phyloP scores from a whole-genome alignment of 2,888 invertebrate species.

The Hyposoter dolosus region DNA sequence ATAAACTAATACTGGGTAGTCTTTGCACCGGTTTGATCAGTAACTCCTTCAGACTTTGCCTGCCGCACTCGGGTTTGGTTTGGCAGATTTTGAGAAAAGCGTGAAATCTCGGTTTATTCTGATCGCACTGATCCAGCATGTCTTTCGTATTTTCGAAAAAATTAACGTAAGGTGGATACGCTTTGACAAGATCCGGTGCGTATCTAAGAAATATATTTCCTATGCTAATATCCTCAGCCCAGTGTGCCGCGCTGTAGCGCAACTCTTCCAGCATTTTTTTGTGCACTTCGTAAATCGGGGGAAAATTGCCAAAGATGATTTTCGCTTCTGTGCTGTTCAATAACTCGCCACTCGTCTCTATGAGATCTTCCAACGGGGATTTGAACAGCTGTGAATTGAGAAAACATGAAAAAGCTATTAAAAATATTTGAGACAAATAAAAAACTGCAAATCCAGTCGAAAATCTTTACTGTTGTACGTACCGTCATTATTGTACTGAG shows the following conservation, averaged over 20 bases:
- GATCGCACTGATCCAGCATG: slow-evolving; percentile 95
- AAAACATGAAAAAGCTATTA: slow-evolving; percentile 39
- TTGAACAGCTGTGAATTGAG: slow-evolving; percentile 92
- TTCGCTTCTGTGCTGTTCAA: slow-evolving; percentile 96
- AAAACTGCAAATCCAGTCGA: slow-evolving; percentile 3
- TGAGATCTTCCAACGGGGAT: slow-evolving; percentile 95
- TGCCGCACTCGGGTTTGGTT: slow-evolving; percentile 97
- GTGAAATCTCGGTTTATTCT: slow-evolving; percentile 97
- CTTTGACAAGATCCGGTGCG: slow-evolving; percentile 94
- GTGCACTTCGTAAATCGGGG: slow-evolving; percentile 97
- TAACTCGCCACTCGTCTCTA: slow-evolving; percentile 88
- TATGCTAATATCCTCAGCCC: slow-evolving; percentile 95
- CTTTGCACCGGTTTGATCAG: slow-evolving; percentile 99
- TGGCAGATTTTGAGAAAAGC: slow-evolving; percentile 98
- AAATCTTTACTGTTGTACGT: slow-evolving; percentile 77
- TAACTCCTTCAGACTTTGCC: slow-evolving; percentile 97
- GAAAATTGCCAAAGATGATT: slow-evolving; percentile 97
- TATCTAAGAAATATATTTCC: slow-evolving; percentile 95
- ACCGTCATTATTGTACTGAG: slow-evolving; percentile 97
- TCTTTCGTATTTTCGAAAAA: slow-evolving; percentile 99
- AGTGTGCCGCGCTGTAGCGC: slow-evolving; percentile 88
- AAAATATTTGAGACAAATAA: neutral
- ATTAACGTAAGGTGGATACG: slow-evolving; percentile 99
- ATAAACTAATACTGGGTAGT: slow-evolving; percentile 97
- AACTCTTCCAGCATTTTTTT: slow-evolving; percentile 89